Conservation (phyloP, 2,797 vertebrate genomes). For the Fundulus diaphanus region DNA sequence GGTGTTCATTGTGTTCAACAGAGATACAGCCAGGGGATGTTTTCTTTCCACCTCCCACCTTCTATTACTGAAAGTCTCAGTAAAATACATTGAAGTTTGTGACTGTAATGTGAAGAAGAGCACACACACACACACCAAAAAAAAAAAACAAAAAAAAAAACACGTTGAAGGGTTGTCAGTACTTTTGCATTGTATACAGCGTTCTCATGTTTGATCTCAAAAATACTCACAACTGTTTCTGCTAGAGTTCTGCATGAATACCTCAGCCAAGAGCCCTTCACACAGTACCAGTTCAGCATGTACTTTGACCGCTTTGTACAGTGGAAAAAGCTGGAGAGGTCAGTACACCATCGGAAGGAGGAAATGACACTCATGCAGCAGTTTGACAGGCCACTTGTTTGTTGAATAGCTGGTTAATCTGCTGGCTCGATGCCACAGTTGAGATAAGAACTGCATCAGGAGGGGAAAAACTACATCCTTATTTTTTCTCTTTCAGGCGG, state of each 20-base stretch:
- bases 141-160: too few relatives aligned
- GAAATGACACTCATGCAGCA: background rate
- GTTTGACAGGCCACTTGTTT: background rate
- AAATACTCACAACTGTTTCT: slow-evolving; percentile 4
- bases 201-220: background rate
- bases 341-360: slow-evolving; percentile 19
- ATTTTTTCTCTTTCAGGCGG: slow-evolving; percentile 70
- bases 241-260: slow-evolving; percentile 73
- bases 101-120: background rate
- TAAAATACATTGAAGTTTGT: background rate
- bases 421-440: slow-evolving; percentile 4
- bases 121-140: too few relatives aligned
- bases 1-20: too few relatives aligned
- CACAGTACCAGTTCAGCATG: slow-evolving; percentile 82
- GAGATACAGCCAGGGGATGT: too few relatives aligned
- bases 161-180: background rate
- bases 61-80: too few relatives aligned
- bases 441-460: background rate
- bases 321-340: slow-evolving; percentile 87
- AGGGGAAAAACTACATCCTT: background rate
- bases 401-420: background rate
- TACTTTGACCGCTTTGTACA: slow-evolving; percentile 86
- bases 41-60: too few relatives aligned
- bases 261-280: slow-evolving; percentile 76
- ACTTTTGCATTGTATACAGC: background rate